A percentile compares a stretch with the other conserved stretches of the same genome.
These are phyloP conservation scores for Thomomys bottae DNA, from an alignment of 2,113 vertebrate species.

Conservation along the genomic window DNA sequence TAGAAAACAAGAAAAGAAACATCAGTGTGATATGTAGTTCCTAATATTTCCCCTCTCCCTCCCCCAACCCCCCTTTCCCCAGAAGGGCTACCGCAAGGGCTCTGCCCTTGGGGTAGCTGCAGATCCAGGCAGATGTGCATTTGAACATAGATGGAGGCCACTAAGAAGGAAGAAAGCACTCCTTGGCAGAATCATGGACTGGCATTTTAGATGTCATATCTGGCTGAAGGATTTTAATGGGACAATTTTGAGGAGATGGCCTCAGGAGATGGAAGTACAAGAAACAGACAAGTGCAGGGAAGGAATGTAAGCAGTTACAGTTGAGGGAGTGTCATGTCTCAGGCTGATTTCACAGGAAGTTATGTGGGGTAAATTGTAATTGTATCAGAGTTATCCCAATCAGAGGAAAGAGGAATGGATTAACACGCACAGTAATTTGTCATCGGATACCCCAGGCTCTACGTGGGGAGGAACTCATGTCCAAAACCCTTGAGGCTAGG, in stretches of 20 bases:
- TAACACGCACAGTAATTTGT: neutral
- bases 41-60: neutral
- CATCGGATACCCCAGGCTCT: neutral
- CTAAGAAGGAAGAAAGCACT: neutral
- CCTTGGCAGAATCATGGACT: neutral
- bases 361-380: neutral
- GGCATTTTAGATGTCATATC: neutral
- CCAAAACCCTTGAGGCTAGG: neutral
- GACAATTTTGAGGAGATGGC: neutral
- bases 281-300: neutral
- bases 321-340: neutral
- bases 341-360: neutral
- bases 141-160: neutral
- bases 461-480: neutral
- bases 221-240: neutral
- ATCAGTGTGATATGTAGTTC: neutral
- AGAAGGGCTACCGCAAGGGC: neutral
- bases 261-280: neutral
- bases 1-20: no score
- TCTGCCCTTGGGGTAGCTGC: neutral
- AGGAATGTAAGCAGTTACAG: neutral
- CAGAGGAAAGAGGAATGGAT: neutral
- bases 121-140: neutral
- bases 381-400: no score
- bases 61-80: no score